A percentile compares a stretch with the other conserved stretches of the same genome.
Conservation (phyloP, 2,888 invertebrate genomes). For the Xestobium rufovillosum region DNA sequence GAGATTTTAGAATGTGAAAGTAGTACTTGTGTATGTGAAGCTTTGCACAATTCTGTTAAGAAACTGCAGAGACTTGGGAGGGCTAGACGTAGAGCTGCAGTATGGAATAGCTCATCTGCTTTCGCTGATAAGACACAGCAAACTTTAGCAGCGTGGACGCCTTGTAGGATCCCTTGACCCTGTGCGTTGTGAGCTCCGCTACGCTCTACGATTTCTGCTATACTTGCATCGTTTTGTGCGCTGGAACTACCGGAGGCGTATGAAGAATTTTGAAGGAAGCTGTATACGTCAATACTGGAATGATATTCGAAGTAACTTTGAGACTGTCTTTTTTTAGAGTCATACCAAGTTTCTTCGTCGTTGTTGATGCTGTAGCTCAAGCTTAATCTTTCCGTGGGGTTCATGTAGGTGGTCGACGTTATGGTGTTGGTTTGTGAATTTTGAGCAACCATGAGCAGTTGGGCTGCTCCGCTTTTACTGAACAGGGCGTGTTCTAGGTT, state of each 20-base stretch:
- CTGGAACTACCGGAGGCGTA: conserved; percentile 40
- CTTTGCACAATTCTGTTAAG: conserved; percentile 70
- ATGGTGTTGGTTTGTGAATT: conserved; percentile 57
- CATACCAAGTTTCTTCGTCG: conserved; percentile 77
- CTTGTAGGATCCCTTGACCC: conserved; percentile 54
- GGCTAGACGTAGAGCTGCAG: conserved; percentile 80
- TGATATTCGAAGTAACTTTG: conserved; percentile 14
- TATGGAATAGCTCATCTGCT: conserved; percentile 84
- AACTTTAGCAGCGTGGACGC: conserved; percentile 78
- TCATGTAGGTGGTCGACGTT: conserved; percentile 47
- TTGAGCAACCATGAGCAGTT: conserved; percentile 57
- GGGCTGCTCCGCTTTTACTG: conserved; percentile 68
- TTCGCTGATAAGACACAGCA: conserved; percentile 84
- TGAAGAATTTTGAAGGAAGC: conserved; percentile 59
- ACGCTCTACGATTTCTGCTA: conserved; percentile 62
- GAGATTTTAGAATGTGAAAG: conserved; percentile 5
- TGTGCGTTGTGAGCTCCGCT: conserved; percentile 45
- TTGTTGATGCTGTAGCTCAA: conserved; percentile 55
- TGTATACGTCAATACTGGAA: conserved; percentile 74
- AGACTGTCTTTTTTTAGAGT: not conserved
- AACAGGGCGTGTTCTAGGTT: conserved; percentile 87
- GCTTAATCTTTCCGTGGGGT: conserved; percentile 52
- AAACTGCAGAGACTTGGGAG: conserved; percentile 78
- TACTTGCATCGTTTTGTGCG: conserved; percentile 61
- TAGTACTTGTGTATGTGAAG: conserved; percentile 68